Evolutionary conservation across 2,113 vertebrate species (phyloP).

Genomic region (Macaca fascicularis): T2T-MFA8v1.1 NC_088385.1:1502501-1503000

Average conservation of each 20-base stretch:
- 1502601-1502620: not conserved
- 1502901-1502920: not conserved
- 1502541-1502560: not conserved
- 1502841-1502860: not conserved
- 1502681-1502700: not conserved
- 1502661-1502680: not conserved
- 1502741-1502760: not conserved
- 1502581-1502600: not conserved
- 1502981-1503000: no score
- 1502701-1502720: not conserved
- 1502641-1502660: not conserved
- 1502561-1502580: not conserved
- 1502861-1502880: not conserved
- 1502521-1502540: not conserved
- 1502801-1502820: not conserved
- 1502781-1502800: not conserved
- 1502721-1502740: not conserved
- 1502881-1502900: not conserved
- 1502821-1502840: not conserved
- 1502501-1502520: not conserved
- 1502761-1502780: not conserved
- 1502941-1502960: no score
- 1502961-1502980: no score
- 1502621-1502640: not conserved
- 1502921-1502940: not conserved